Evolutionary conservation across 2,888 invertebrate species (phyloP).

Genomic region (Vandiemenella viatica): DNA sequence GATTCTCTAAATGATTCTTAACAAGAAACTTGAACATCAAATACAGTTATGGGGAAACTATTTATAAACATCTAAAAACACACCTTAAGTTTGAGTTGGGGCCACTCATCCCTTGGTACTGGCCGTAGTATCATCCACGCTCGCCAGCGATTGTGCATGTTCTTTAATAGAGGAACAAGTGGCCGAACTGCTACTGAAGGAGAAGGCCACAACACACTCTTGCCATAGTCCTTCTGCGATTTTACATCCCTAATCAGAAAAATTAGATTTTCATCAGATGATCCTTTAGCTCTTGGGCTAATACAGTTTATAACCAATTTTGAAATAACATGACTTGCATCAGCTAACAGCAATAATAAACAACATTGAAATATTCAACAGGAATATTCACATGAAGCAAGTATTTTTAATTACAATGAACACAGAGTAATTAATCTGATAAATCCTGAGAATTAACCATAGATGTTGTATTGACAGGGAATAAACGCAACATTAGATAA

Average conservation of each 20-base stretch:
- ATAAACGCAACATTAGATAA: too few species aligned
- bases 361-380: too few species aligned
- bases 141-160: constrained; percentile 67
- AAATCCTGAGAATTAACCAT: too few species aligned
- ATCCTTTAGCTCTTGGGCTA: background rate
- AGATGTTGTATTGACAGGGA: too few species aligned
- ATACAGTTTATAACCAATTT: background rate
- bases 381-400: too few species aligned
- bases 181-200: constrained; percentile 53
- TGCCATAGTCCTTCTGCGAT: constrained; percentile 57
- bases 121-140: constrained; percentile 72
- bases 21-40: too few species aligned
- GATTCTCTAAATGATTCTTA: too few species aligned
- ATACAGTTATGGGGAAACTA: too few species aligned
- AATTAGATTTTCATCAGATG: background rate
- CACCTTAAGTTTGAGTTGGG: constrained; percentile 63
- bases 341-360: too few species aligned
- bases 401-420: too few species aligned
- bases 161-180: constrained; percentile 42
- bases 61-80: background rate
- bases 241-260: constrained; percentile 46
- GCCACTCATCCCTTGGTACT: constrained; percentile 72
- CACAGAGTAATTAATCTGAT: too few species aligned
- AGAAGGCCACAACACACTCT: constrained; percentile 65
- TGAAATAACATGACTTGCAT: background rate